Conservation (phyloP, 2,797 vertebrate genomes). For the Myripristis murdjan region DNA sequence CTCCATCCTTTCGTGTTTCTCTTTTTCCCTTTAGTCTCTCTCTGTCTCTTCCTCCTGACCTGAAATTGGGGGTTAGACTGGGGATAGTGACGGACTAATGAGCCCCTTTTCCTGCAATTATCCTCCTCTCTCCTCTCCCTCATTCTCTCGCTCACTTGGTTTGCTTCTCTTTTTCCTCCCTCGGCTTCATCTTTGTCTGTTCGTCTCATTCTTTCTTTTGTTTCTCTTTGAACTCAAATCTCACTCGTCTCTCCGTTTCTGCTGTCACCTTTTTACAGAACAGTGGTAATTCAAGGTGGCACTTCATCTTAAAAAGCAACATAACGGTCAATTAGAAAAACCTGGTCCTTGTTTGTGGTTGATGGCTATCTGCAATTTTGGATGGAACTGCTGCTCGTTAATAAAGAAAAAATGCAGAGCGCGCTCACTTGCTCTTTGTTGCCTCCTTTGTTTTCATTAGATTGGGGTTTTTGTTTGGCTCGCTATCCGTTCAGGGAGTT, state of each 20-base stretch:
- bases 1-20: constrained; percentile 44
- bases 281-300: constrained; percentile 65
- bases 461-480: constrained; percentile 42
- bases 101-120: constrained; percentile 83
- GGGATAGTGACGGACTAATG: constrained; percentile 80
- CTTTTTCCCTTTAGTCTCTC: constrained; percentile 3
- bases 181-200: constrained; percentile 45
- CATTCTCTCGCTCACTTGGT: constrained; percentile 44
- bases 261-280: constrained; percentile 47
- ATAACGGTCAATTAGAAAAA: constrained; percentile 73
- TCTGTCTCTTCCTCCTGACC: constrained; percentile 58
- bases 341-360: constrained; percentile 76
- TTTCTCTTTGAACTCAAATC: constrained; percentile 11
- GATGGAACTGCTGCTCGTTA: constrained; percentile 58
- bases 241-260: constrained; percentile 30
- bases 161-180: constrained; percentile 43
- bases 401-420: constrained; percentile 53
- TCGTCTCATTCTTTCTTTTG: constrained; percentile 45
- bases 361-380: constrained; percentile 74
- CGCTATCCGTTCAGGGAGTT: constrained; percentile 14
- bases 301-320: constrained; percentile 66
- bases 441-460: constrained; percentile 46
- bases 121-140: constrained; percentile 52
- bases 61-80: constrained; percentile 77
- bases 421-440: constrained; percentile 48